Evolutionary conservation across 2,113 vertebrate species (phyloP).

Genomic region (Pygoscelis adeliae): DNA sequence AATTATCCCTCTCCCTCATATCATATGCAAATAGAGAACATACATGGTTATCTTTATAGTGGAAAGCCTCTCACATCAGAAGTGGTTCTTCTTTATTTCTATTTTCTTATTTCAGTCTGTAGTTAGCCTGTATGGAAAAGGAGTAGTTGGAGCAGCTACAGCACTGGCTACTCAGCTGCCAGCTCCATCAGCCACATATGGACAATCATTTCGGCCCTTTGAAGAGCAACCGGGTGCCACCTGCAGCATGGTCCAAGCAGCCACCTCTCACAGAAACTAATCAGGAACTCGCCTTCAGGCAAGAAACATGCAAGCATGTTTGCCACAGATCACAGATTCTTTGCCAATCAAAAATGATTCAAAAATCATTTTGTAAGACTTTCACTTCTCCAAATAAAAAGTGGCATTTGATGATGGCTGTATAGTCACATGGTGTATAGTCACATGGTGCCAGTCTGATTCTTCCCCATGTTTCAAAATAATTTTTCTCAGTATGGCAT

Average conservation of each 20-base stretch:
- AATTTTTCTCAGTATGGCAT: neutral
- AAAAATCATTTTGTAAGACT: neutral
- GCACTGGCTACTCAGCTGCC: neutral
- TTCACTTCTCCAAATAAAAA: neutral
- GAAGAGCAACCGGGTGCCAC: neutral
- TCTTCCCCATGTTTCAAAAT: neutral
- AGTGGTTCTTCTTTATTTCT: neutral
- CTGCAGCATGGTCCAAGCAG: neutral
- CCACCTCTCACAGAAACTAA: neutral
- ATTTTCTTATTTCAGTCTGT: neutral
- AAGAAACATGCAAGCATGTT: fast-evolving
- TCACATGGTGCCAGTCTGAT: neutral
- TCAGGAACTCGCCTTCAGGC: neutral
- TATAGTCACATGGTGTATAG: neutral
- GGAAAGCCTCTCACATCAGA: neutral
- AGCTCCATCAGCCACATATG: neutral
- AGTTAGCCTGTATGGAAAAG: neutral
- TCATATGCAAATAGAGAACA: neutral
- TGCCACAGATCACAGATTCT: neutral
- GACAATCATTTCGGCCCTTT: neutral
- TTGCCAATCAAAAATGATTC: neutral
- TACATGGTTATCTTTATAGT: neutral
- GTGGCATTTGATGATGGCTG: neutral
- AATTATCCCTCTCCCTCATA: neutral
- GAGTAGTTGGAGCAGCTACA: neutral